Percentiles rank a stretch among this genome's conserved stretches.
phyloP scores from a whole-genome alignment of 2,797 vertebrate genomes.

The Parauchenoglanis punctatus region DNA sequence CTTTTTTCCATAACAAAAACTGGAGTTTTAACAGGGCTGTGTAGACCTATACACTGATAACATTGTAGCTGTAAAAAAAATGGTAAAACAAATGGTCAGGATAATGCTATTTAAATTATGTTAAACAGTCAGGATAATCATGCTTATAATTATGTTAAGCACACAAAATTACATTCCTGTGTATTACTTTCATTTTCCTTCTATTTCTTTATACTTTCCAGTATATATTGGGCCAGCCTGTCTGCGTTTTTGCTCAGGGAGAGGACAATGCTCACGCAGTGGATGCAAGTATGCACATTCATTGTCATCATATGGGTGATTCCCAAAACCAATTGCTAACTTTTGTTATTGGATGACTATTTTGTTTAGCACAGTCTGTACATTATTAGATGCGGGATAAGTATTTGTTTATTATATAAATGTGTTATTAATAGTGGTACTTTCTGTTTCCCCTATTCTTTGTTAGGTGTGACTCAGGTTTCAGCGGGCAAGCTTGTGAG shows the following conservation, averaged over 20 bases:
- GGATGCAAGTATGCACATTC: conserved; percentile 91
- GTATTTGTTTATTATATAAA: not conserved
- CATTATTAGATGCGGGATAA: too few relatives aligned
- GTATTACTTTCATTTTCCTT: not conserved
- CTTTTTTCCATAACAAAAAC: not conserved
- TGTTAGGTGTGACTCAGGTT: conserved; percentile 91
- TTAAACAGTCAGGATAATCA: not conserved
- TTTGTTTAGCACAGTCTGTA: not conserved
- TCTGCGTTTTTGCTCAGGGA: conserved; percentile 93
- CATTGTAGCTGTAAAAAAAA: not conserved
- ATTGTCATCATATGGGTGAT: not conserved
- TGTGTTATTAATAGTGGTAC: not conserved
- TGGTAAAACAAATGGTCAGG: not conserved
- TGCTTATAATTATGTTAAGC: not conserved
- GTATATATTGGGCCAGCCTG: conserved; percentile 96
- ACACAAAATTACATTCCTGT: not conserved
- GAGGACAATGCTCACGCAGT: conserved; percentile 92
- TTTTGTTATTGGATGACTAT: not conserved
- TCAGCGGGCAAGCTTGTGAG: conserved; percentile 94
- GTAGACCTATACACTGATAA: not conserved
- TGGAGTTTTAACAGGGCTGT: not conserved
- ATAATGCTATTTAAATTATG: not conserved
- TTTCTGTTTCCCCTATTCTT: not conserved
- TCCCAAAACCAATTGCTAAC: not conserved
- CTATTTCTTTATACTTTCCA: conserved; percentile 59